Conservation (phyloP, 2,888 invertebrate species). For the Proisotoma minuta region DNA sequence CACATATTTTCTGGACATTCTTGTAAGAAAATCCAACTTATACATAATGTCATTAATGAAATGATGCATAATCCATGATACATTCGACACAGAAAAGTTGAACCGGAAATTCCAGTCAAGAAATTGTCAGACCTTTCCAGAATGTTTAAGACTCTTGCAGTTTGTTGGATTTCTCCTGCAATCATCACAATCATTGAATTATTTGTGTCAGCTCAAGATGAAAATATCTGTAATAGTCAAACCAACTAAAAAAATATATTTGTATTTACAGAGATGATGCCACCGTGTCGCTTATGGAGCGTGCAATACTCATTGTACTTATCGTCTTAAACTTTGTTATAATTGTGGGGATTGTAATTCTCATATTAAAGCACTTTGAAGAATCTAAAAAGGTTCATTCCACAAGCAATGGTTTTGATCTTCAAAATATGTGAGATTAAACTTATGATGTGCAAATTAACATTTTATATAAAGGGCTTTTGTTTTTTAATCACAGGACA, state of each 20-base stretch:
- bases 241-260: too few relatives aligned
- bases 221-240: neutral
- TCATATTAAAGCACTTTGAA: neutral
- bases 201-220: neutral
- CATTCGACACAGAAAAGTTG: neutral
- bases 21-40: too few relatives aligned
- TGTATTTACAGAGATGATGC: neutral
- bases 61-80: neutral
- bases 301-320: neutral
- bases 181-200: neutral
- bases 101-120: neutral
- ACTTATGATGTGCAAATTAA: too few relatives aligned
- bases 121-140: neutral
- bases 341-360: neutral
- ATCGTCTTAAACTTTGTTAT: neutral
- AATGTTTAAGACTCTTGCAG: neutral
- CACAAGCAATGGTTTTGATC: neutral
- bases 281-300: neutral
- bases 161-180: neutral
- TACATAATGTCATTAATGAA: constrained; percentile 2
- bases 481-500: too few relatives aligned
- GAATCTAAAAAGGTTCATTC: neutral
- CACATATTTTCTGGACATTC: neutral
- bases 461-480: too few relatives aligned
- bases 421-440: neutral